These are phyloP conservation scores for Netelia melanura DNA, from an alignment of 2,888 invertebrate species.

Conservation along the genomic window DNA sequence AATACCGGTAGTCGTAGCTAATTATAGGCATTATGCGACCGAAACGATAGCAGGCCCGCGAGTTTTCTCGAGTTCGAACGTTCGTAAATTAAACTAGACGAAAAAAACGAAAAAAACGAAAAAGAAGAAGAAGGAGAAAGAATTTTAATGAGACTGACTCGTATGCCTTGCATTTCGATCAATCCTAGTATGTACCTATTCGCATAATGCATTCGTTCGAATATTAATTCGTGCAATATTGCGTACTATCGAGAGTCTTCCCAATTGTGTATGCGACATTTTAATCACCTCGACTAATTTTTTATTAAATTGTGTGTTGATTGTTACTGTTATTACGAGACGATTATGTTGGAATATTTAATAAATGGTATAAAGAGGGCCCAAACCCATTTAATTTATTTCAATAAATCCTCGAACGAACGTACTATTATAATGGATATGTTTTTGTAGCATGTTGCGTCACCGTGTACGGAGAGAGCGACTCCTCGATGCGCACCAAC, in stretches of 20 bases:
- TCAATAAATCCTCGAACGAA: neutral
- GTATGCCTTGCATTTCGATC: slow-evolving; percentile 77
- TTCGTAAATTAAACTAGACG: neutral
- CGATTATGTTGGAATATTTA: slow-evolving; percentile 63
- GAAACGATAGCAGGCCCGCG: neutral
- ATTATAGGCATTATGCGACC: slow-evolving; percentile 14
- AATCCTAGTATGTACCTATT: slow-evolving; percentile 29
- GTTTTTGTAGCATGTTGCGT: slow-evolving; percentile 77
- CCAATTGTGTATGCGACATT: slow-evolving; percentile 57
- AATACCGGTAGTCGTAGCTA: slow-evolving; percentile 20
- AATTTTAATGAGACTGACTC: slow-evolving; percentile 80
- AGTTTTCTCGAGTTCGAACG: slow-evolving; percentile 33
- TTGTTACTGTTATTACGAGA: slow-evolving; percentile 66
- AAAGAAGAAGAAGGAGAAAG: slow-evolving; percentile 39
- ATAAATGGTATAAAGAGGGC: slow-evolving; percentile 65
- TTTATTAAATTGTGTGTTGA: slow-evolving; percentile 53
- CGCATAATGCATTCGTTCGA: slow-evolving; percentile 28
- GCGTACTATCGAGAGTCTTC: slow-evolving; percentile 61
- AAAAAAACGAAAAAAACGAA: slow-evolving; percentile 17
- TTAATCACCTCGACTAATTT: slow-evolving; percentile 49
- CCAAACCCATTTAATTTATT: slow-evolving; percentile 10
- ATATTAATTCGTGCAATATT: slow-evolving; percentile 32
- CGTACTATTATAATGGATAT: neutral
- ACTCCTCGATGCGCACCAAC: slow-evolving; percentile 13
- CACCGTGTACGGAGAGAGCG: slow-evolving; percentile 48